phyloP scores from a whole-genome alignment of 1,140 invertebrate genomes.

The Penaeus chinensis region DNA sequence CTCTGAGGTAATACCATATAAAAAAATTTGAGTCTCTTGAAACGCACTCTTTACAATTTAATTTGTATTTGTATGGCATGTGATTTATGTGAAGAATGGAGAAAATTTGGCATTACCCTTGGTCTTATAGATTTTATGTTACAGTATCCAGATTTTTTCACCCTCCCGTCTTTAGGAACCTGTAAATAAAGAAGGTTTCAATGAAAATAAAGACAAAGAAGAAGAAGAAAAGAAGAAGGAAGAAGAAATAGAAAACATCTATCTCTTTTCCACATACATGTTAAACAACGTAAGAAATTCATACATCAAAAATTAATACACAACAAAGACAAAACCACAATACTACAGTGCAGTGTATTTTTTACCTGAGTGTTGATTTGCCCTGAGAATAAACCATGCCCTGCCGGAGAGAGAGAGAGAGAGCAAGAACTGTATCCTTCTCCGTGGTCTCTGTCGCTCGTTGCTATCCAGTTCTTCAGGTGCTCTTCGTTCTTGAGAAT shows the following conservation, averaged over 20 bases:
- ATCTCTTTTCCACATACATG: no score
- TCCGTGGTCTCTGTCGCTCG: slow-evolving; percentile 37
- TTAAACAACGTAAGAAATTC: background rate
- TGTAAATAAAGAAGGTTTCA: background rate
- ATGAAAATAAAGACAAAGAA: background rate
- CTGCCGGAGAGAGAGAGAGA: slow-evolving; percentile 30
- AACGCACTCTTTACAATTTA: background rate
- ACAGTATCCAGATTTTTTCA: slow-evolving; percentile 40
- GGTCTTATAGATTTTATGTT: slow-evolving; percentile 46
- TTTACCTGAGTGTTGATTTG: slow-evolving; percentile 31
- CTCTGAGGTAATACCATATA: no score
- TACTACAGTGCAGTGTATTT: background rate
- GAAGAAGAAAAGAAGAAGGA: background rate
- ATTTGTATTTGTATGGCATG: background rate
- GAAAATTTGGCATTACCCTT: slow-evolving; percentile 31
- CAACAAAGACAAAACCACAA: background rate
- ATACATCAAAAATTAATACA: background rate
- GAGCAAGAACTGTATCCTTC: slow-evolving; percentile 28
- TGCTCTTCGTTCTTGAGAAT: slow-evolving; percentile 28
- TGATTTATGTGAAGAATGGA: background rate
- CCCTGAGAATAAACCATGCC: slow-evolving; percentile 47
- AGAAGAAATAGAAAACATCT: no score
- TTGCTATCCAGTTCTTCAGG: slow-evolving; percentile 32
- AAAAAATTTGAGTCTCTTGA: no score
- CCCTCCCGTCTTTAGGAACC: slow-evolving; percentile 43